A percentile compares a stretch with the other conserved stretches of the same genome.
Evolutionary conservation across 1,140 invertebrate species (phyloP).

Genomic region (Brachionus rotundiformis): DNA sequence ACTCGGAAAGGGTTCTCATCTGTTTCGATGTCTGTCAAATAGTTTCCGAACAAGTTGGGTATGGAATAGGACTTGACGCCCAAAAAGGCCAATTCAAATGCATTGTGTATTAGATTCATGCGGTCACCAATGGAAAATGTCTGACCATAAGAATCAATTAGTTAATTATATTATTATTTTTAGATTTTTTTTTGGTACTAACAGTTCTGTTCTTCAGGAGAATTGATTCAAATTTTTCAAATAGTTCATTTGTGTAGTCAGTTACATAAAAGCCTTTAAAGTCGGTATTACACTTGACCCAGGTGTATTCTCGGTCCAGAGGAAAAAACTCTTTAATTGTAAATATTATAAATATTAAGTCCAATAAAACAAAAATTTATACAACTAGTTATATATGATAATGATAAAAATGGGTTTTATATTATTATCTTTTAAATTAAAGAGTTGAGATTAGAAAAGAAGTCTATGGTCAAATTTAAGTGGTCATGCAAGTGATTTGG

Average conservation of each 20-base stretch:
- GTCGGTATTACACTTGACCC: conserved; percentile 49
- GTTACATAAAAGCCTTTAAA: conserved; percentile 49
- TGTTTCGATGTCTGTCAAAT: conserved; percentile 10
- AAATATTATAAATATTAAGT: no score
- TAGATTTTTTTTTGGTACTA: no score
- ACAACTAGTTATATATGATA: no score
- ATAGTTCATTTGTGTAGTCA: conserved; percentile 35
- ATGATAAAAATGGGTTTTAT: no score
- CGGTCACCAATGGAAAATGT: conserved; percentile 31
- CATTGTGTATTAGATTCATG: conserved; percentile 24
- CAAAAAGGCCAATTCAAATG: conserved; percentile 36
- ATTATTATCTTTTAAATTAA: no score
- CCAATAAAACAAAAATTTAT: no score
- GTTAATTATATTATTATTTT: no score
- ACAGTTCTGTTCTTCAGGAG: background rate
- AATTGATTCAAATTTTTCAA: conserved; percentile 22
- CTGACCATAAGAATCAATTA: no score
- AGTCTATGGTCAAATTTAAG: no score
- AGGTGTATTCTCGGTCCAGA: conserved; percentile 23
- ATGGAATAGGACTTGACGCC: conserved; percentile 32
- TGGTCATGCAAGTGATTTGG: no score
- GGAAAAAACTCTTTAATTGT: background rate
- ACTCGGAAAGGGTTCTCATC: background rate
- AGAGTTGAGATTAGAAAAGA: no score
- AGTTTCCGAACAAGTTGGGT: background rate